Conservation (phyloP, 1,140 invertebrate species). For the Drosophila lini region DNA sequence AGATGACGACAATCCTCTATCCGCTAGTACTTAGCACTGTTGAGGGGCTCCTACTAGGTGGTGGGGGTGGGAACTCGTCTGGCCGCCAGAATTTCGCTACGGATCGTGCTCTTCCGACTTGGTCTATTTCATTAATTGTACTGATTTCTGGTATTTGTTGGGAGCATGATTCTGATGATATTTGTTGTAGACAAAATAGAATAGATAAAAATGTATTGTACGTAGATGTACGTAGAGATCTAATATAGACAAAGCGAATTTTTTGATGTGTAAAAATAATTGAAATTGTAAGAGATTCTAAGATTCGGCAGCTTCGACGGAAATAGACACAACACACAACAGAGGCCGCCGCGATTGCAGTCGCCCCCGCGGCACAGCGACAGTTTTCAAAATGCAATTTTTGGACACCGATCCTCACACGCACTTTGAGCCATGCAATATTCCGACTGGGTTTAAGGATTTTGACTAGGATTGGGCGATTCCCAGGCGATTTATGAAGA, state of each 20-base stretch:
- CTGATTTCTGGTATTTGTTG: conserved; percentile 62
- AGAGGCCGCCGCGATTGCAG: conserved; percentile 42
- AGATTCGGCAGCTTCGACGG: conserved; percentile 78
- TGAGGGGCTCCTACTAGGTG: conserved; percentile 1
- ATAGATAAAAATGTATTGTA: conserved; percentile 29
- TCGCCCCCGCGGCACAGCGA: conserved; percentile 25
- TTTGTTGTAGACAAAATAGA: conserved; percentile 59
- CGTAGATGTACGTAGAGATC: conserved; percentile 45
- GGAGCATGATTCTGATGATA: conserved; percentile 36
- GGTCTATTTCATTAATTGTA: conserved; percentile 64
- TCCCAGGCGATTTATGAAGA: conserved; percentile 2
- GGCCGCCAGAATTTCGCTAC: conserved; percentile 11
- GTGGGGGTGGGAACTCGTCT: conserved; percentile 13
- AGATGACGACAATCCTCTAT: conserved; percentile 58
- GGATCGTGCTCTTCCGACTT: conserved; percentile 53
- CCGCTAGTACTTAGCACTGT: conserved; percentile 16
- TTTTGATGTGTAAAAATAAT: conserved; percentile 73
- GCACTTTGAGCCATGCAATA: conserved; percentile 64
- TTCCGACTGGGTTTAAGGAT: neutral
- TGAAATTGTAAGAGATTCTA: conserved; percentile 72
- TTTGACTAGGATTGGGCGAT: neutral
- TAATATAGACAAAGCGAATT: conserved; percentile 72
- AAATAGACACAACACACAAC: conserved; percentile 77
- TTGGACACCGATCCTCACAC: conserved; percentile 31
- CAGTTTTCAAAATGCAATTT: conserved; percentile 18